These are phyloP conservation scores for Cheirogaleus major DNA, from an alignment of 2,797 vertebrate species.

Conservation along the genomic window DNA sequence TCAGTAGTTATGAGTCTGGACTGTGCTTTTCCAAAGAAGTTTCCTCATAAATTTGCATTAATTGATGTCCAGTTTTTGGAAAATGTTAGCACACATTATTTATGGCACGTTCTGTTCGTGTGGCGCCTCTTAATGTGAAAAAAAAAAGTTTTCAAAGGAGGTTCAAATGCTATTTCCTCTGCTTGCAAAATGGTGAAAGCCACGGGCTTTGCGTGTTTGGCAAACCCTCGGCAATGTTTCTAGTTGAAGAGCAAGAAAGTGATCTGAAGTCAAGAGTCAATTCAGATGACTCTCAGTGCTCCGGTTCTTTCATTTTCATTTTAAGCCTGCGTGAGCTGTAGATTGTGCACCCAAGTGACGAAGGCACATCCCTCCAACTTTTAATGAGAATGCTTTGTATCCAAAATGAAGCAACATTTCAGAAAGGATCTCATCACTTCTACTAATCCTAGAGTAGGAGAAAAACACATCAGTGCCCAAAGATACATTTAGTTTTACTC, in stretches of 20 bases:
- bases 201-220: neutral
- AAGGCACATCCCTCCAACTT: neutral
- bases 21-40: slow-evolving; percentile 57
- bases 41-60: slow-evolving; percentile 79
- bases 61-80: slow-evolving; percentile 75
- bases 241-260: neutral
- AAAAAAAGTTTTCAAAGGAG: slow-evolving; percentile 45
- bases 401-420: neutral
- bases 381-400: neutral
- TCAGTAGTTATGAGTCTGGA: slow-evolving; percentile 64
- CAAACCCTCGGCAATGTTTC: slow-evolving; percentile 53
- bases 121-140: slow-evolving; percentile 68
- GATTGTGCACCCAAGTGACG: neutral
- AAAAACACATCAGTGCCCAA: neutral
- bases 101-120: slow-evolving; percentile 69
- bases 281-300: neutral
- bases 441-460: neutral
- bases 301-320: rapidly evolving
- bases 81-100: slow-evolving; percentile 76
- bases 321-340: neutral
- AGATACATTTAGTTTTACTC: neutral
- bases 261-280: neutral
- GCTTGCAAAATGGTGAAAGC: slow-evolving; percentile 39
- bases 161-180: slow-evolving; percentile 62
- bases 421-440: neutral